These are phyloP conservation scores for Sapajus apella DNA, from an alignment of 2,113 vertebrate genomes.

Conservation along the genomic window DNA sequence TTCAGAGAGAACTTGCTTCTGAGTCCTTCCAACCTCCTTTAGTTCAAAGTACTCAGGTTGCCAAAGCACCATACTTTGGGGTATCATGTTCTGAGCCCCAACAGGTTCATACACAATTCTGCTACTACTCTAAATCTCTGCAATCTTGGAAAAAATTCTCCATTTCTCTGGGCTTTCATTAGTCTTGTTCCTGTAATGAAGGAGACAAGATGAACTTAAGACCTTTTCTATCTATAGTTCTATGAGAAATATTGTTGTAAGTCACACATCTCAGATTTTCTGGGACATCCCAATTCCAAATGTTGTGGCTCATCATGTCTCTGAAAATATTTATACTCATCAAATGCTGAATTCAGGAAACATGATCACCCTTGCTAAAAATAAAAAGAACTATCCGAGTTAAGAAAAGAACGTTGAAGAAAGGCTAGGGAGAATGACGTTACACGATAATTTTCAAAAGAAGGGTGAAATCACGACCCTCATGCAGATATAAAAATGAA, in stretches of 20 bases:
- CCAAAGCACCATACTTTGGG: background rate
- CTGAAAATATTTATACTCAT: background rate
- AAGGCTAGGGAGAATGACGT: background rate
- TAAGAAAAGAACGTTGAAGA: background rate
- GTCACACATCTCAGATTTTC: background rate
- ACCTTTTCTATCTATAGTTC: background rate
- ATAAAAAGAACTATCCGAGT: background rate
- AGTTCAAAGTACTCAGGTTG: background rate
- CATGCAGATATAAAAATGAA: background rate
- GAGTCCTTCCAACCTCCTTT: background rate
- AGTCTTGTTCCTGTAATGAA: background rate
- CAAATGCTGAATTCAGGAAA: background rate
- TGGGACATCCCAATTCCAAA: background rate
- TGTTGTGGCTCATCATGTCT: background rate
- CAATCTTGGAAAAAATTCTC: background rate
- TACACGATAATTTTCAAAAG: background rate
- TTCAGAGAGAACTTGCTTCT: background rate
- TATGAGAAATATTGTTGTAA: background rate
- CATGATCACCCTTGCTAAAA: background rate
- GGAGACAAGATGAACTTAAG: background rate
- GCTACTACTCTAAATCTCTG: background rate
- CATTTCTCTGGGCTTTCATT: background rate
- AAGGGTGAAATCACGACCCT: background rate
- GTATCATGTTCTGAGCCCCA: background rate
- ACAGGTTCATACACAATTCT: background rate